Evolutionary conservation across 2,113 vertebrate species (phyloP).

Genomic region (Anoura caudifer): DNA sequence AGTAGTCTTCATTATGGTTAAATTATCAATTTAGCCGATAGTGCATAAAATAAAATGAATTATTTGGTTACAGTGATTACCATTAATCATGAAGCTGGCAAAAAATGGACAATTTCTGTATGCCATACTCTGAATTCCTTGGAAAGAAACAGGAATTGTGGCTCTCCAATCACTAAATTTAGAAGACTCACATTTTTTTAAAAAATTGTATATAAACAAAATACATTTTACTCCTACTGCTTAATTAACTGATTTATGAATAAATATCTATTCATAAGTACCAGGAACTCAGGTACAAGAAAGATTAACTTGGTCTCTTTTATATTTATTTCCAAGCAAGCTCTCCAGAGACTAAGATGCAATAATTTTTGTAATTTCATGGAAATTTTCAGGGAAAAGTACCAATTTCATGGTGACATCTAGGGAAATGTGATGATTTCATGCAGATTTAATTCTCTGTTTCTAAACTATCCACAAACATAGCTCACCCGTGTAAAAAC

Average conservation of each 20-base stretch:
- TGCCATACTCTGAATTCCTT: background rate
- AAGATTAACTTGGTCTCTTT: background rate
- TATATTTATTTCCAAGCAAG: conserved; percentile 56
- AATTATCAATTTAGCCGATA: background rate
- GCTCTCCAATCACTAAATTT: background rate
- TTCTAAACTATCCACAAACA: conserved; percentile 40
- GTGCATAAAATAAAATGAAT: background rate
- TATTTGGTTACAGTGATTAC: background rate
- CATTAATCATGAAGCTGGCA: background rate
- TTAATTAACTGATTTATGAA: conserved; percentile 35
- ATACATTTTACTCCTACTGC: background rate
- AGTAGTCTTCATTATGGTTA: background rate
- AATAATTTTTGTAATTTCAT: conserved; percentile 76
- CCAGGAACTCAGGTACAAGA: background rate
- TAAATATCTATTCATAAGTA: background rate
- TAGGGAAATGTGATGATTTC: conserved; percentile 73
- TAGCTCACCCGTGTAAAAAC: background rate
- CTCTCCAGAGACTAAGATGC: conserved; percentile 61
- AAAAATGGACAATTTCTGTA: background rate
- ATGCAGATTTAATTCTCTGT: conserved; percentile 63
- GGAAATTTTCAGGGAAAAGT: conserved; percentile 71
- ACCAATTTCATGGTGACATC: conserved; percentile 70
- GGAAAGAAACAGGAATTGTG: conserved; percentile 1
- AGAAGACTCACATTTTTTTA: background rate
- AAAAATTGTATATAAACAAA: background rate